Base-by-base conservation (phyloP, 2,888 invertebrate species). In the Tyria jacobaeae region DNA sequence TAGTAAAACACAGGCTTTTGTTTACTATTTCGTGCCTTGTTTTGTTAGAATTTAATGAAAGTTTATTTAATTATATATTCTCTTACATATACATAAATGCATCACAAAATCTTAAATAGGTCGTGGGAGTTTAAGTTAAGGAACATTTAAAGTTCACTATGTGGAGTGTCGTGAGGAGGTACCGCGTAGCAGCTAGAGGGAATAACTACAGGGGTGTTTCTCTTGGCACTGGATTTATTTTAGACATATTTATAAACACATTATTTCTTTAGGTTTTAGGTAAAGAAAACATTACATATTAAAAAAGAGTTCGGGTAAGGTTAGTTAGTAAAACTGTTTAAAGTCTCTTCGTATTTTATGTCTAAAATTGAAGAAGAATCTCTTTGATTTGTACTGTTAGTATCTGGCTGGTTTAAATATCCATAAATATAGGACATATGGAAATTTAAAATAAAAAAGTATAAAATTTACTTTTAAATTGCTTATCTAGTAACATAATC, bases 141-240 rank as follows among this genome's bases (percentile, higher is more conserved):
- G 61, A 78, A 41, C 71, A 64, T 73, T 70, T 64, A 69, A 70
- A 69, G 60, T 57, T 68, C 57, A 53, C 70, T 64, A 69, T 25
- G 52, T 24, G 27, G 61, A 71, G 66, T 57, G 53, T 54, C 52
- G 57, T 54, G 62, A 65, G 61, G 44, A 71, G 41, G 47, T 25
- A 4, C 5, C 15, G 15, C 66, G 66, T 76, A 62, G 70, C 60
- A 62, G 60, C 55, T 60, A 60, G 65, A 63, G 74, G 62, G 53
- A 54, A 48, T 70, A 73, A 76, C 76, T 61, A 64, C 74, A 62
- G 56, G 64, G 68, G 47, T 64, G 58, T 59, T 57, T 58, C 5
- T 57, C 53, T 41, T n/a, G 59, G 61, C 61, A 44, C 21, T 54
- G 68, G 64, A 61, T 70, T 69, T 63, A 21, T 60, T 44, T 44